Evolutionary conservation across 2,113 vertebrate genomes (phyloP).

Genomic region (Syrmaticus mikado): DNA sequence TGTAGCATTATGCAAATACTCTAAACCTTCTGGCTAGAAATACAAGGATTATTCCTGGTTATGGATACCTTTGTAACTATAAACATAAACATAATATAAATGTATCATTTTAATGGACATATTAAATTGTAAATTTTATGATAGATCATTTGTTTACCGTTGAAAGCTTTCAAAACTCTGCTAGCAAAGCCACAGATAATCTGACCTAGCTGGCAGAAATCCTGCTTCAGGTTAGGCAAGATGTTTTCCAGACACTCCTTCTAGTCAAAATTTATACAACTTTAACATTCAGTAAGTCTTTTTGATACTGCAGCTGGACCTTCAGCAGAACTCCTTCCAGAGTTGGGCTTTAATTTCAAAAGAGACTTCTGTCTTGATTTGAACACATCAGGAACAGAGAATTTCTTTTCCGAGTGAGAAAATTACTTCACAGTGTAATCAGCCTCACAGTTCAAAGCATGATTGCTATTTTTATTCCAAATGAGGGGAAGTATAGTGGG

Average conservation of each 20-base stretch:
- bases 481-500: neutral
- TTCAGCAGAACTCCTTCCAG: neutral
- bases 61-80: neutral
- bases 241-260: neutral
- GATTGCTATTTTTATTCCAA: neutral
- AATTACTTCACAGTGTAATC: neutral
- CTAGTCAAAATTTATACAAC: rapidly evolving
- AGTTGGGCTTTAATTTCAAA: neutral
- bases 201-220: neutral
- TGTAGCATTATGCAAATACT: neutral
- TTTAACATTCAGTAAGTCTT: neutral
- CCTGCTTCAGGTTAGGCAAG: neutral
- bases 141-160: neutral
- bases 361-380: neutral
- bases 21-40: neutral
- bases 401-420: neutral
- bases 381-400: neutral
- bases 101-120: neutral
- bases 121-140: neutral
- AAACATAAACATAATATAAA: neutral
- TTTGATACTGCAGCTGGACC: neutral
- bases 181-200: neutral
- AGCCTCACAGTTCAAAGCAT: neutral
- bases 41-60: neutral
- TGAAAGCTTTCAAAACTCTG: neutral